Evolutionary conservation across 2,888 invertebrate species (phyloP), one percentile per base, ranked within the genome.

Genomic region (Cheilosia grossa): DNA sequence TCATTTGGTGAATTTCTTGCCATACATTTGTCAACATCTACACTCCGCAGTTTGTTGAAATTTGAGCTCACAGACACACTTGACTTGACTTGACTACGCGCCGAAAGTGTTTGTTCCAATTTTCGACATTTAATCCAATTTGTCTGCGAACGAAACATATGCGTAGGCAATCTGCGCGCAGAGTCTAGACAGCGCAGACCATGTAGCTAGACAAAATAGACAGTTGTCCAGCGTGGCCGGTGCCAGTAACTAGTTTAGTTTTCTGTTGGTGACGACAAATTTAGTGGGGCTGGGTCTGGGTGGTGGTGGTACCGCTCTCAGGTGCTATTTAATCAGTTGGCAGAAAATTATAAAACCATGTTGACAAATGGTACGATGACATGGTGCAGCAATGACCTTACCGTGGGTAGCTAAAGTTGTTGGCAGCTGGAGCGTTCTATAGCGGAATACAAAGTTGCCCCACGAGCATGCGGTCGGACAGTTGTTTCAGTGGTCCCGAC

Each of bases 41-140:
- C 53, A 30, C 13, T 24, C 9, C 5, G 6, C 30, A 49, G 17
- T 30, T 4, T 13, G 47, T 33, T n/a, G 63, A 63, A 33, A 63
- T n/a, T 49, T 54, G 44, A 42, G 0, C 15, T 49, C 42, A 27
- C 42, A 27, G 6, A 51, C 37, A 58, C 79, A 75, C 59, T 74
- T 66, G 74, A 30, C 37, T 74, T 66, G 74, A 30, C 37, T 15
- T 44, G 10, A 5, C 9, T 17, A 2, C 33, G 37, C 9, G 54
- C 27, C 27, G 33, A 79, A 59, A 74, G 58, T 61, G 81, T 61
- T 72, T 85, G 85, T 81, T 85, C 81, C 85, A 81, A 81, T 85
- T 85, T 85, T 85, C 72, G 77, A 85, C 85, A 81, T 81, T 85
- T 85, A 81, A 81, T 85, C 85, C 81, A 85, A 85, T 85, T 85